Percentiles rank a stretch among this genome's conserved stretches.
phyloP scores from a whole-genome alignment of 2,113 vertebrate species.

The Colius striatus region DNA sequence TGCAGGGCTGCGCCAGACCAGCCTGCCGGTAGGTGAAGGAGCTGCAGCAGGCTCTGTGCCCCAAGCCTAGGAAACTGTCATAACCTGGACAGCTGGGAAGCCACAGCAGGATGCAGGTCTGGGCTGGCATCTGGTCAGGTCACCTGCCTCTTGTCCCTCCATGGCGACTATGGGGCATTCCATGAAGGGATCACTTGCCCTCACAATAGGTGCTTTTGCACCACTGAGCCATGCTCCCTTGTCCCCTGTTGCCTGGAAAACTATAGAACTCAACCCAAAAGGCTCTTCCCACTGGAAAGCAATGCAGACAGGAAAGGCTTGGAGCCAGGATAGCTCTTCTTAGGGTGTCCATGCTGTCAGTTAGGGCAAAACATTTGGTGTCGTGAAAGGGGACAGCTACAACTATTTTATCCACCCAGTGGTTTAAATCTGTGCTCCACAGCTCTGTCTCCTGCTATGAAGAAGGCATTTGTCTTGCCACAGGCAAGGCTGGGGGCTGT shows the following conservation, averaged over 20 bases:
- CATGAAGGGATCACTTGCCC: neutral
- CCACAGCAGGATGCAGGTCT: no score
- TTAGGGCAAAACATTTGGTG: accelerated
- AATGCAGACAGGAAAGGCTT: neutral
- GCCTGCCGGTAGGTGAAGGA: neutral
- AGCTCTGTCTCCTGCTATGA: accelerated
- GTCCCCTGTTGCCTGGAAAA: neutral
- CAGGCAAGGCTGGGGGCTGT: accelerated
- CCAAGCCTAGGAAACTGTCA: neutral
- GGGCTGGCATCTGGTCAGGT: neutral
- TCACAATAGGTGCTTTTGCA: neutral
- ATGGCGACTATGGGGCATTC: accelerated
- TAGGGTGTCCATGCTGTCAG: neutral
- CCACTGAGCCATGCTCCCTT: neutral
- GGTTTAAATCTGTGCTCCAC: neutral
- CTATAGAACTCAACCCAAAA: accelerated
- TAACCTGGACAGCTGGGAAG: neutral
- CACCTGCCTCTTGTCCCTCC: neutral
- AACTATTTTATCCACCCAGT: neutral
- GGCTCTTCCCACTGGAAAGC: neutral
- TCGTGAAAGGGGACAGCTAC: neutral
- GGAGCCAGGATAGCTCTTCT: no score
- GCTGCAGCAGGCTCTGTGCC: neutral
- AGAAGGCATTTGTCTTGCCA: accelerated
- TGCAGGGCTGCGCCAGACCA: neutral